Percentiles rank a stretch among this genome's conserved stretches.
Evolutionary conservation across 1,140 invertebrate species (phyloP).

Genomic region (Zaprionus capensis): DNA sequence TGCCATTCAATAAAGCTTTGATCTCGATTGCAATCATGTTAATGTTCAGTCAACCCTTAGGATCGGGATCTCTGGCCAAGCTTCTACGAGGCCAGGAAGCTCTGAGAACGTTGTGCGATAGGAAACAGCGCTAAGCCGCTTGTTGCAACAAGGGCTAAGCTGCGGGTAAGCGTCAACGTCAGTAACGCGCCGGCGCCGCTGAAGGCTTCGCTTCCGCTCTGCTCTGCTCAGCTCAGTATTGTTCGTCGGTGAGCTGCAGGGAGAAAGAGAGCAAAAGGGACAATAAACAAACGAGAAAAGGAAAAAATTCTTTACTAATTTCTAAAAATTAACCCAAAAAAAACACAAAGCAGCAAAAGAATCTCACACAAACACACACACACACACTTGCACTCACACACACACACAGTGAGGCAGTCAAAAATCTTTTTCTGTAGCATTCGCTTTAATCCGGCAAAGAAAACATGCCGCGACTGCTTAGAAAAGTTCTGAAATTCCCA

Average conservation of each 20-base stretch:
- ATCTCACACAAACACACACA: constrained; percentile 35
- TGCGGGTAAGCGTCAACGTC: constrained; percentile 21
- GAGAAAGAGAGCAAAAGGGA: constrained; percentile 37
- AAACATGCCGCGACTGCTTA: constrained; percentile 78
- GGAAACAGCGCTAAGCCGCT: constrained; percentile 62
- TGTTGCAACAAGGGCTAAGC: constrained; percentile 75
- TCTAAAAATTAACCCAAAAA: constrained; percentile 33
- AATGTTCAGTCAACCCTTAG: background rate
- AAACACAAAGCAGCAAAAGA: constrained; percentile 37
- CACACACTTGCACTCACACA: constrained; percentile 24
- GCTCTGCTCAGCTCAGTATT: background rate
- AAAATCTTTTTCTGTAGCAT: constrained; percentile 72
- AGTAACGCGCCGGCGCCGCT: background rate
- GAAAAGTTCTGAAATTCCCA: constrained; percentile 49
- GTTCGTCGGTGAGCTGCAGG: constrained; percentile 8
- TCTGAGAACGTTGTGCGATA: background rate
- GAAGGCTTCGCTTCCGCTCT: background rate
- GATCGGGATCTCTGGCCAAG: background rate
- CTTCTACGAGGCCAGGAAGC: background rate
- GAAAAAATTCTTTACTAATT: constrained; percentile 45
- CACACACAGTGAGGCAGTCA: constrained; percentile 14
- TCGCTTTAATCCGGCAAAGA: constrained; percentile 74
- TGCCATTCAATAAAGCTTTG: too few species aligned
- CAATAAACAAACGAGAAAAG: constrained; percentile 6
- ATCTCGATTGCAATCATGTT: too few species aligned